Evolutionary conservation across 2,797 vertebrate species (phyloP).

Genomic region (Gobio occitaniae): DNA sequence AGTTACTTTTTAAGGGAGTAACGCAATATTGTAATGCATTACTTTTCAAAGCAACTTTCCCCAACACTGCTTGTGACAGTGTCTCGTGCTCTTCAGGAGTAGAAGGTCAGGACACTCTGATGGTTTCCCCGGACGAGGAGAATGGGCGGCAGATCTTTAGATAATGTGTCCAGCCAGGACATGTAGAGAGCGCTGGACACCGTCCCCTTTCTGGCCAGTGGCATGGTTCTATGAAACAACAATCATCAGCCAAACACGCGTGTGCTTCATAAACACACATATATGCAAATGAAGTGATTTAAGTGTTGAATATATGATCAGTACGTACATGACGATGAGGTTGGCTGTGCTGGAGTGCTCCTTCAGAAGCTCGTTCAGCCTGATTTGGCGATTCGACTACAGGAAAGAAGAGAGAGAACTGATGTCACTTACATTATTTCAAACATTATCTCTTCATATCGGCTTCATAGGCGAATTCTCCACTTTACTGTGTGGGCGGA

Average conservation of each 20-base stretch:
- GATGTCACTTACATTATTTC: neutral
- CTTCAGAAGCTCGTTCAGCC: conserved; percentile 94
- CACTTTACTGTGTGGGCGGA: neutral
- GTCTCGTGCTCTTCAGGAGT: conserved; percentile 81
- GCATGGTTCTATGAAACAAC: conserved; percentile 86
- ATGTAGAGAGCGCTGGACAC: conserved; percentile 96
- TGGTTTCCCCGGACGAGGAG: conserved; percentile 96
- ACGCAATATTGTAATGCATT: too few species aligned
- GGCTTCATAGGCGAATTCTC: neutral
- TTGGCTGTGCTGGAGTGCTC: conserved; percentile 93
- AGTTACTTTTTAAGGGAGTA: too few species aligned
- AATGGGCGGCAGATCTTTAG: conserved; percentile 90
- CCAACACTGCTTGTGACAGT: neutral
- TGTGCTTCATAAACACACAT: neutral
- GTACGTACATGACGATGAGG: conserved; percentile 96
- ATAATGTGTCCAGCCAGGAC: conserved; percentile 94
- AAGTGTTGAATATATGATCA: neutral
- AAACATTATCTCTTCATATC: neutral
- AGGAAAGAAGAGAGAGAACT: conserved; percentile 60
- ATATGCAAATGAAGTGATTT: neutral
- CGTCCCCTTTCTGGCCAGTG: conserved; percentile 92
- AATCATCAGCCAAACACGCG: neutral
- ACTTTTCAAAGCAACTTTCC: too few species aligned
- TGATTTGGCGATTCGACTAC: conserved; percentile 93
- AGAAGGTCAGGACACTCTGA: conserved; percentile 98